Conservation (phyloP, 2,113 vertebrate species). For the Tursiops truncatus region DNA sequence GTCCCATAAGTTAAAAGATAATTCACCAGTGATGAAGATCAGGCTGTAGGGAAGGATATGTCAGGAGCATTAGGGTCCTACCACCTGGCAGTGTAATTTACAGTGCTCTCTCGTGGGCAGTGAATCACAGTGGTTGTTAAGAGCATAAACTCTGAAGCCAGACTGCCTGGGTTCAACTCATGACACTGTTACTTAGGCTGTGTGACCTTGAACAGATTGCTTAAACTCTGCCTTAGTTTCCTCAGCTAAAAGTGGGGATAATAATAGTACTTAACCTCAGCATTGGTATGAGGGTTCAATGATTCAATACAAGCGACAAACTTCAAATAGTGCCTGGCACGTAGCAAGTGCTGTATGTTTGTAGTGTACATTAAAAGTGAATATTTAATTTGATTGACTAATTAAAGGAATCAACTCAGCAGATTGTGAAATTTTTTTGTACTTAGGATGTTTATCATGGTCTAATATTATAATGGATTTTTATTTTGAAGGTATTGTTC, state of each 20-base stretch:
- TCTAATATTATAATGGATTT: conserved; percentile 58
- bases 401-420: neutral
- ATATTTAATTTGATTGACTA: neutral
- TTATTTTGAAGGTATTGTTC: conserved; percentile 93
- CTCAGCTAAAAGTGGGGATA: neutral
- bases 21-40: neutral
- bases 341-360: neutral
- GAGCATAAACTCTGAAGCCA: neutral
- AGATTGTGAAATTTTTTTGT: neutral
- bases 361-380: neutral
- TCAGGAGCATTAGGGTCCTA: neutral
- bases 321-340: neutral
- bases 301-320: neutral
- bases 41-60: neutral
- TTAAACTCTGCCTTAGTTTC: neutral
- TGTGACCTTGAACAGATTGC: neutral
- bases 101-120: neutral
- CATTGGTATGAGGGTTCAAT: neutral
- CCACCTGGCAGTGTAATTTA: neutral
- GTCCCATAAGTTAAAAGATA: neutral
- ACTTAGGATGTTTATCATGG: neutral
- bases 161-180: neutral
- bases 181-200: neutral
- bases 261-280: neutral
- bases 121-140: neutral